These are phyloP conservation scores for Onychomys torridus DNA, from an alignment of 2,797 vertebrate genomes.

Conservation along the genomic window DNA sequence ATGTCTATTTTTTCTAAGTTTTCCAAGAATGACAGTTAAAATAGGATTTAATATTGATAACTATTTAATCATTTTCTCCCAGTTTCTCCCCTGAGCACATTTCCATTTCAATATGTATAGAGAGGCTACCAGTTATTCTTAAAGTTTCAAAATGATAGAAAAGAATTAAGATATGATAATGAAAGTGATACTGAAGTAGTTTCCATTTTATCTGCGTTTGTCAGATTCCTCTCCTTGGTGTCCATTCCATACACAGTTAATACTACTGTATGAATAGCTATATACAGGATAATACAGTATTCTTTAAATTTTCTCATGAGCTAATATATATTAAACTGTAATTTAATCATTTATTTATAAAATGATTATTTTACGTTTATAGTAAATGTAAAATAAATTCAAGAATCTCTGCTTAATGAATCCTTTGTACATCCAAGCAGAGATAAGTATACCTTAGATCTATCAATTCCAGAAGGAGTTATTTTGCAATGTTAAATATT, in stretches of 20 bases:
- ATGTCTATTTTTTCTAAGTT: constrained; percentile 44
- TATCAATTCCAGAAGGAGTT: not conserved
- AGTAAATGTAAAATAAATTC: not conserved
- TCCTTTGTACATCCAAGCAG: not conserved
- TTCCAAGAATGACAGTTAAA: constrained; percentile 60
- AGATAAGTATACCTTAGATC: not conserved
- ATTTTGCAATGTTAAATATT: not conserved
- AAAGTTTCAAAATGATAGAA: constrained; percentile 49
- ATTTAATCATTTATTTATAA: constrained; percentile 34
- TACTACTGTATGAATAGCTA: not conserved
- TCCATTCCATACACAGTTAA: not conserved
- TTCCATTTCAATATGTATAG: constrained; percentile 46
- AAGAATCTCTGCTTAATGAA: not conserved
- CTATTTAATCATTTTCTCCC: constrained; percentile 37
- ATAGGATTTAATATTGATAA: constrained; percentile 40
- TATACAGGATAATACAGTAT: not conserved
- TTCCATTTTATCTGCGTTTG: not conserved
- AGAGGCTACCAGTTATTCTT: constrained; percentile 9
- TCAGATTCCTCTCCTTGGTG: not conserved
- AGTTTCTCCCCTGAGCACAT: constrained; percentile 8
- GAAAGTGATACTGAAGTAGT: not conserved
- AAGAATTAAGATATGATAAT: constrained; percentile 29
- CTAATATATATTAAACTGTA: not conserved
- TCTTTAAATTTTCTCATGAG: not conserved
- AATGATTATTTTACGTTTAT: constrained; percentile 47